Percentiles rank a stretch among this genome's conserved stretches.
Evolutionary conservation across 2,797 vertebrate genomes (phyloP).

Genomic region (Carcharodon carcharias): DNA sequence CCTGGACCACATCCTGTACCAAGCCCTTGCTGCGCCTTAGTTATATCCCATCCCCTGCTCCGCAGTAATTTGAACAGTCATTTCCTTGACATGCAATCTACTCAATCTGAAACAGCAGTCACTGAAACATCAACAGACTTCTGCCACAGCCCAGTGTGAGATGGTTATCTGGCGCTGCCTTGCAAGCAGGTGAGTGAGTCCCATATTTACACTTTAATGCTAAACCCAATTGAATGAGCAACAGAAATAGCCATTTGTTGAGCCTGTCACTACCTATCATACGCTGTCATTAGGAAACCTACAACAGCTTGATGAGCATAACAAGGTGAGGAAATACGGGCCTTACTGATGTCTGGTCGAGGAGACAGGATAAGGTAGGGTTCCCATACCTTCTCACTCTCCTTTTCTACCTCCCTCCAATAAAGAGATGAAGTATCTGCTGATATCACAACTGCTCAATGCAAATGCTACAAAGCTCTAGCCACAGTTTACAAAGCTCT

Average conservation of each 20-base stretch:
- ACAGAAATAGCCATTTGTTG: conserved; percentile 9
- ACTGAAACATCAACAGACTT: conserved; percentile 24
- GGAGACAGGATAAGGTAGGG: background rate
- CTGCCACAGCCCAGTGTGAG: background rate
- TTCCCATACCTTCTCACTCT: background rate
- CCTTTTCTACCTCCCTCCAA: background rate
- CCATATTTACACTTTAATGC: conserved; percentile 35
- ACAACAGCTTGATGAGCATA: conserved; percentile 26
- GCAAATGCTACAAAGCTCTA: background rate
- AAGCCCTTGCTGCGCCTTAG: background rate
- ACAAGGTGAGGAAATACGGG: conserved; percentile 26
- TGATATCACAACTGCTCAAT: background rate
- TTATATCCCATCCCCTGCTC: background rate
- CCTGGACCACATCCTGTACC: background rate
- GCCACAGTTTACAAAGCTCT: too few species aligned
- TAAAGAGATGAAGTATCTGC: conserved; percentile 10
- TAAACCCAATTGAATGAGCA: conserved; percentile 34
- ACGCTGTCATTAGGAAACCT: conserved; percentile 9
- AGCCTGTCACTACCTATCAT: conserved; percentile 11
- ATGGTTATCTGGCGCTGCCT: conserved; percentile 1
- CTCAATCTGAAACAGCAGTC: conserved; percentile 9
- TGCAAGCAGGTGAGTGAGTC: conserved; percentile 5
- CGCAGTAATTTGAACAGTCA: background rate
- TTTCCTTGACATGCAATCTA: background rate
- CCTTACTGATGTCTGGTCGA: background rate